Conservation (phyloP, 2,113 vertebrate species). For the Propithecus coquereli region DNA sequence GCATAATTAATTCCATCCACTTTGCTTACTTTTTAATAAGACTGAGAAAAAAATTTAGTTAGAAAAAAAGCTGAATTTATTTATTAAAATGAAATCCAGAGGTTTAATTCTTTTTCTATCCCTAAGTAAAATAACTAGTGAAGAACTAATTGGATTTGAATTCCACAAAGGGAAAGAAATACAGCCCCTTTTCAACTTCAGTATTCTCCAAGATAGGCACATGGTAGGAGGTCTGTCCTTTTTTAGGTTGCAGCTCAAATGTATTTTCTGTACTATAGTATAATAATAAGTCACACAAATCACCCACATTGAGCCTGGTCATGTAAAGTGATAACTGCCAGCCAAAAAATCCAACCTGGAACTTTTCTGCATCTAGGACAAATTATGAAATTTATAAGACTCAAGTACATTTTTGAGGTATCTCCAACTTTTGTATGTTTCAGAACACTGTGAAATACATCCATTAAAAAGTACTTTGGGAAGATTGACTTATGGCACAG, state of each 20-base stretch:
- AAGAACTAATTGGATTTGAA: conserved; percentile 24
- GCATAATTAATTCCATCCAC: not conserved
- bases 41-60: not conserved
- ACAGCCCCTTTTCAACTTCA: not conserved
- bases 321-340: not conserved
- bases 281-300: not conserved
- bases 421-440: not conserved
- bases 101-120: not conserved
- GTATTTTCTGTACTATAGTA: not conserved
- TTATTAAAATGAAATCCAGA: conserved; percentile 17
- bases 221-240: not conserved
- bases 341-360: not conserved
- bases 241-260: not conserved
- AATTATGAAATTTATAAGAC: not conserved
- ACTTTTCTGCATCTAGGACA: not conserved
- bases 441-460: not conserved
- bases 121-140: not conserved
- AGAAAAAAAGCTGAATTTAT: not conserved
- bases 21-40: not conserved
- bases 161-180: not conserved
- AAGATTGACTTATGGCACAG: not conserved
- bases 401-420: not conserved
- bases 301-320: not conserved
- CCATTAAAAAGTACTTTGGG: not conserved
- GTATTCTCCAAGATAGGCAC: not conserved